Evolutionary conservation across 2,113 vertebrate species (phyloP).

Genomic region (Candoia aspera): DNA sequence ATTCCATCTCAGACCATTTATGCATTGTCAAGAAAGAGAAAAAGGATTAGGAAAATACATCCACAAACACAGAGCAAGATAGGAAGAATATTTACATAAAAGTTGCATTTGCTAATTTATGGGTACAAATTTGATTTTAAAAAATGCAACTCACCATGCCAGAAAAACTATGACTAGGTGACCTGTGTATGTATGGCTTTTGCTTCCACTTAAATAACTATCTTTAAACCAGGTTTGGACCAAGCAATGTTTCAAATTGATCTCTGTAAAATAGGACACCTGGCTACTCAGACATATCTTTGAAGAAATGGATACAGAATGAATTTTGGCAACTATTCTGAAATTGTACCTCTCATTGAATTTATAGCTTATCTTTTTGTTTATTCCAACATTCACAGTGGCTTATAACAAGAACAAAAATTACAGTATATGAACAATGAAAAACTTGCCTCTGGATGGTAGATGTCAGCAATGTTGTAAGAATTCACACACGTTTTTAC

Average conservation of each 20-base stretch:
- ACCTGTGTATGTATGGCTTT: neutral
- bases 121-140: neutral
- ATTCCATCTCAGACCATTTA: neutral
- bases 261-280: neutral
- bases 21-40: neutral
- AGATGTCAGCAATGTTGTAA: neutral
- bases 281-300: neutral
- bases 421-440: neutral
- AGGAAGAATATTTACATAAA: neutral
- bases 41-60: neutral
- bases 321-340: neutral
- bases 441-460: neutral
- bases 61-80: neutral
- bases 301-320: neutral
- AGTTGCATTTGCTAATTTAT: neutral
- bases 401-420: neutral
- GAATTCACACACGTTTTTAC: neutral
- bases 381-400: neutral
- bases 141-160: neutral
- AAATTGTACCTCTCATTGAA: neutral
- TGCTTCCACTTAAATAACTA: neutral
- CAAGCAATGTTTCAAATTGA: neutral
- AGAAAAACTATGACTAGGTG: neutral
- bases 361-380: neutral
- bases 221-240: neutral